Conservation (phyloP, 2,888 invertebrate species). For the Diploptera punctata region DNA sequence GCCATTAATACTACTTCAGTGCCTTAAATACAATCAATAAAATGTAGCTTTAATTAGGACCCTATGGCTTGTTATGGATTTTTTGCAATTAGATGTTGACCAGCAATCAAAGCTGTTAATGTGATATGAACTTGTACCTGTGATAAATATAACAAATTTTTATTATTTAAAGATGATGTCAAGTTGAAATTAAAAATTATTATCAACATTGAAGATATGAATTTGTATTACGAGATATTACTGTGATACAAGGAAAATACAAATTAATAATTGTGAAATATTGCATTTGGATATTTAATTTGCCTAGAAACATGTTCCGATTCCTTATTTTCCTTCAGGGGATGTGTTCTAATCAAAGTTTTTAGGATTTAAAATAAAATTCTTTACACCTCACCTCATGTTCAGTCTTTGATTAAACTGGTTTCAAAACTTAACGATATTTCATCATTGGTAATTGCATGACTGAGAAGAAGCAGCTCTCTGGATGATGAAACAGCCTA, state of each 20-base stretch:
- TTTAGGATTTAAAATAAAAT: too few species aligned
- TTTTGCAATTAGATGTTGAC: constrained; percentile 5
- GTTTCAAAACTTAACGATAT: too few species aligned
- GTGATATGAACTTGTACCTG: constrained; percentile 31
- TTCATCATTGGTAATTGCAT: too few species aligned
- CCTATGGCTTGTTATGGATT: not conserved
- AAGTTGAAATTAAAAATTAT: constrained; percentile 4
- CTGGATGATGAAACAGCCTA: too few species aligned
- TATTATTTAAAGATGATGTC: constrained; percentile 1
- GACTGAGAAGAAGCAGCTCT: too few species aligned
- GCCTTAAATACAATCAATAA: not conserved
- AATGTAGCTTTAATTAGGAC: constrained; percentile 16
- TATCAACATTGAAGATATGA: not conserved
- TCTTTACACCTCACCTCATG: too few species aligned
- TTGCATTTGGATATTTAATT: too few species aligned
- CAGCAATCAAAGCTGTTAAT: constrained; percentile 20
- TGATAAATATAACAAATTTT: constrained; percentile 27
- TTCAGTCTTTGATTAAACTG: too few species aligned
- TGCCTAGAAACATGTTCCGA: too few species aligned
- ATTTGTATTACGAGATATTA: constrained; percentile 11
- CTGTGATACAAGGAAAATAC: constrained; percentile 10
- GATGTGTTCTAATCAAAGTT: too few species aligned
- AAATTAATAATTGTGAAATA: not conserved
- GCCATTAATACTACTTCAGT: constrained; percentile 8
- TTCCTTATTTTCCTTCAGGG: too few species aligned